These are phyloP conservation scores for Ianthella basta DNA, from an alignment of 37 sponge, comb jelly and placozoan species.

Conservation along the genomic window DNA sequence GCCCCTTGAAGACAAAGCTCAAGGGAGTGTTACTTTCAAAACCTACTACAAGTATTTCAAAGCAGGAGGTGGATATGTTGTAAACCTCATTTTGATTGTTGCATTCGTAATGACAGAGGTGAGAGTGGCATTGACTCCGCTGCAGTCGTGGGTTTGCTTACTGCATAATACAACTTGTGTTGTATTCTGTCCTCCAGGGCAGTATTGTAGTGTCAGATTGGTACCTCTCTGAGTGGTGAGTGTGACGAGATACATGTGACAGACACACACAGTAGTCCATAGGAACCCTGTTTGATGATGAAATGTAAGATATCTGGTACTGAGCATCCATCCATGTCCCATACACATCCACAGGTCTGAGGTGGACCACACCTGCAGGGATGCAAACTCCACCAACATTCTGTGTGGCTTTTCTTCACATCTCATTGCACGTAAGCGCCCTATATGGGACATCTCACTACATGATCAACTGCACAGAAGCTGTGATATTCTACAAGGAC, in stretches of 20 bases:
- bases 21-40: conserved; percentile 28
- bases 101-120: conserved; percentile 64
- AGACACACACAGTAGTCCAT: too few species aligned
- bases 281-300: background rate
- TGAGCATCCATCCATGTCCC: too few species aligned
- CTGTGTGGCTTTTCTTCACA: background rate
- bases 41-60: conserved; percentile 28
- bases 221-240: conserved; percentile 82
- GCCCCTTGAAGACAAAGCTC: conserved; percentile 30
- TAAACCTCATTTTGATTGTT: conserved; percentile 10
- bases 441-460: too few species aligned
- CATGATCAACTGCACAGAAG: too few species aligned
- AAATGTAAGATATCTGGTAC: background rate
- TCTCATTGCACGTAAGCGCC: background rate
- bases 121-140: background rate
- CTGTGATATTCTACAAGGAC: too few species aligned
- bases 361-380: background rate
- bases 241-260: background rate
- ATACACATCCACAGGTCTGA: background rate
- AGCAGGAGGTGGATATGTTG: conserved; percentile 19
- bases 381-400: background rate
- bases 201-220: conserved; percentile 61
- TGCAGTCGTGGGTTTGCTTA: background rate
- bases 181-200: conserved; percentile 22
- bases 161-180: background rate